Base-by-base conservation (phyloP, 2,797 vertebrate species). In the Pseudochirops corinnae region DNA sequence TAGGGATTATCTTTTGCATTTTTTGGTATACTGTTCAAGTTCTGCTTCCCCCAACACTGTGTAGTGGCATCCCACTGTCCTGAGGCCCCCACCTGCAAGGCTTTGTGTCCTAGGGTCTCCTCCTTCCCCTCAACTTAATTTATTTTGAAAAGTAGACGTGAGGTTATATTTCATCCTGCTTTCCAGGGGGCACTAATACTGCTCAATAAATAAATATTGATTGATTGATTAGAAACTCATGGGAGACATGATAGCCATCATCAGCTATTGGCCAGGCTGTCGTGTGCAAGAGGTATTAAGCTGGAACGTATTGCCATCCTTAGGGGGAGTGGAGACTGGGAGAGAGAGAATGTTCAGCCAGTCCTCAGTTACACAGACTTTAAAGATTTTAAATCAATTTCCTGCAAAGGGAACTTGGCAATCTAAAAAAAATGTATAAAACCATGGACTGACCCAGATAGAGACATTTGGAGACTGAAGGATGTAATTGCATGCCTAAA, bases 351-450 rank as follows among this genome's bases (percentile, higher is more conserved):
- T 46, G 24, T 5, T 87, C 21, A 50, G 10, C 39, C 39, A 50
- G 39, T 87, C 74, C 67, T 82, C 67, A 82, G 67, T 87, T 87
- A 46, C 39, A 87, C 74, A 87, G 39, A 87, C 24, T 87, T 87
- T 87, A 87, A 87, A 87, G 74, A 87, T 87, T 50, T 87, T 87
- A 50, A 87, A 50, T 87, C 74, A 87, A 87, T 87, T 87, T 87
- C 74, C 74, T 87, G 74, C 21, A 50, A 50, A 87, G 39, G 39
- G 39, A 87, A 87, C 74, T 87, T 87, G 74, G 74, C 24, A 50
- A 12, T 87, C 21, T 21, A 82, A 82, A 82, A 74, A 24, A 39
- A 21, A 46, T 46, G 74, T 50, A 87, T 50, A 50, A 50, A 87
- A 50, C 21, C 39, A 26, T 87, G 39, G 39, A 11, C 74, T 87